Evolutionary conservation across 2,113 vertebrate genomes (phyloP), one percentile per base, ranked within the genome.

Genomic region (Solea senegalensis): DNA sequence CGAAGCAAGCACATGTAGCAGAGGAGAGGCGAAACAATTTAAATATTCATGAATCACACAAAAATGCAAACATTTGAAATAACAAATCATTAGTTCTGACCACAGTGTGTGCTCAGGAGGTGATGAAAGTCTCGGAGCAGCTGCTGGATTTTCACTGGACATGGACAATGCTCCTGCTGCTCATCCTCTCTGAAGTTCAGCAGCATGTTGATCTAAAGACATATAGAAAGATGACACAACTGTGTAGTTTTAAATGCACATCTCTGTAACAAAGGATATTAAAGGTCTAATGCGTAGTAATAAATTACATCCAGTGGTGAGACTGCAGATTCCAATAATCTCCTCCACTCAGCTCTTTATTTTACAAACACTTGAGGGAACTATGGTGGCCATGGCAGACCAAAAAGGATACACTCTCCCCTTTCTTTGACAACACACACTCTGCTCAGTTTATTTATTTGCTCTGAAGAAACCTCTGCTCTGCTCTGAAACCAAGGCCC

Each of bases 91-190:
- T 10, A 12, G 13, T 45, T 64, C 75, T 58, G 87, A 98, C 97
- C 96, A 82, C 96, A 98, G 55, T 98, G 96, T 28, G 92, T 88
- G 89, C 94, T 94, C 69, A 98, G 85, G 66, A 95, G 93, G 69
- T 94, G 94, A 52, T 98, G 97, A 80, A 97, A 98, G 80, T 97
- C 95, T 69, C 94, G 72, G 21, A 98, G 92, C 2, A 95, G 93
- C 76, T 96, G 95, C 16, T 93, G 92, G 72, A 96, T 94, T 86
- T 96, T 94, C 68, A 90, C 90, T 48, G 96, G 94, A 74, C 96
- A 98, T 0, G 96, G 96, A 85, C 96, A 96, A 67, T 93, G 93
- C 45, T 83, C 94, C 90, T 94, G 94, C 64, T 80, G 94, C 86
- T 94, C 93, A 27, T 95, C 93, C 77, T 95, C 94, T 84, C 94